A percentile compares a stretch with the other conserved stretches of the same genome.
These are phyloP conservation scores for Sebastes hopkinsi DNA, from an alignment of 2,797 vertebrate genomes.

Conservation along the genomic window DNA sequence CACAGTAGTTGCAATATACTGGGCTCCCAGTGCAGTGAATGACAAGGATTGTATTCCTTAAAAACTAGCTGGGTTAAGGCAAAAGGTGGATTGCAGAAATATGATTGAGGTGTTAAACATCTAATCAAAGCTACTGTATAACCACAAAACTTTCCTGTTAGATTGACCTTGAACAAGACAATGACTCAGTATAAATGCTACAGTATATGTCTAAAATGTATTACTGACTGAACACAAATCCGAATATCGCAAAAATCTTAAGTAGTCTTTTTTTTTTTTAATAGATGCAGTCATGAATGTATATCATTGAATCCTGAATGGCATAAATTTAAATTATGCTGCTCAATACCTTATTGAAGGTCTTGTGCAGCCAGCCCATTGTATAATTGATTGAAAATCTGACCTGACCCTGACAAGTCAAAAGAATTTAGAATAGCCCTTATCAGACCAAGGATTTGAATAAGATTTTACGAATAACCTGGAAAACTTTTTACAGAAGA, in stretches of 20 bases:
- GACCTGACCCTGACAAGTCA: constrained; percentile 36
- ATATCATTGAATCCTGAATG: constrained; percentile 28
- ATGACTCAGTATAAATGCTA: neutral
- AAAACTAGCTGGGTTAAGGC: neutral
- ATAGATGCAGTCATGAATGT: constrained; percentile 4
- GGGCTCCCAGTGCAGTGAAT: neutral
- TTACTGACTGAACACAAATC: neutral
- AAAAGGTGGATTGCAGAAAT: neutral
- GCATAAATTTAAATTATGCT: constrained; percentile 24
- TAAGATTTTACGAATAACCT: constrained; percentile 27
- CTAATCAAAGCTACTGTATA: constrained; percentile 8
- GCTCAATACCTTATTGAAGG: constrained; percentile 27
- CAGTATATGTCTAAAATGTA: neutral
- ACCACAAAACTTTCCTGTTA: neutral
- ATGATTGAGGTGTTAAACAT: constrained; percentile 10
- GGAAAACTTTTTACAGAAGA: constrained; percentile 25
- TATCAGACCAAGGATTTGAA: constrained; percentile 56
- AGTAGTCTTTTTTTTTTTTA: neutral
- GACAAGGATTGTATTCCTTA: constrained; percentile 36
- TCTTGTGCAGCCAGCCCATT: neutral
- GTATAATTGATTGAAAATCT: constrained; percentile 51
- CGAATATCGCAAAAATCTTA: neutral
- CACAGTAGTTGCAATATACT: constrained; percentile 6
- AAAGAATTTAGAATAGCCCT: constrained; percentile 25
- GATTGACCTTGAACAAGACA: constrained; percentile 37